Evolutionary conservation across 1,140 invertebrate species (phyloP), one percentile per base, ranked within the genome.

Genomic region (Oscheius sp.): DNA sequence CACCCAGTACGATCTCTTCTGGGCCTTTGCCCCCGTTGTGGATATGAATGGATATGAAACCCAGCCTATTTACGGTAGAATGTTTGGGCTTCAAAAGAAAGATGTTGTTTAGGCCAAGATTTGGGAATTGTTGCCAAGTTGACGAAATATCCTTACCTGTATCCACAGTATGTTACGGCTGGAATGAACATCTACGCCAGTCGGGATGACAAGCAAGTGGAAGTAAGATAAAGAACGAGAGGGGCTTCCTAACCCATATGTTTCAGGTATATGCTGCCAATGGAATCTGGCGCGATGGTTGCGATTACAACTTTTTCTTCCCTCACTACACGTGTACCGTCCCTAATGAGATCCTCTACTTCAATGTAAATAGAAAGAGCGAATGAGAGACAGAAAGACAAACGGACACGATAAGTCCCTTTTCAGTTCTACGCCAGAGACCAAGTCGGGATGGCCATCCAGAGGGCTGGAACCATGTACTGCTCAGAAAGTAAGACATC

Each of bases 191-290:
- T 79, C 42, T 78, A 70, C 61, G 76, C 76, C 28, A 61, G 46
- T 18, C 49, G 74, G 15, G 45, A 76, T 42, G 61, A 62, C 49
- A 15, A 36, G 18, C 64, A 68, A 62, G 67, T 59, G 15, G 62
- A 74, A 49, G 72, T n/a, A n/a, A n/a, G n/a, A n/a, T n/a, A n/a
- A n/a, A n/a, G n/a, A n/a, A n/a, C n/a, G n/a, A n/a, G n/a, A n/a
- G n/a, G n/a, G n/a, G n/a, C n/a, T n/a, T n/a, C n/a, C n/a, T n/a
- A n/a, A n/a, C n/a, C n/a, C n/a, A n/a, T n/a, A n/a, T n/a, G n/a
- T n/a, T n/a, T n/a, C n/a, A n/a, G n/a, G n/a, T 78, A n/a, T 78
- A 73, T 20, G 72, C 74, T 18, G 55, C 73, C 1, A 79, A 79
- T 62, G 77, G 77, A 49, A 67, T 79, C 31, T 79, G 68, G 67